Base-by-base conservation (phyloP, 2,888 invertebrate genomes). In the Lagria hirta region DNA sequence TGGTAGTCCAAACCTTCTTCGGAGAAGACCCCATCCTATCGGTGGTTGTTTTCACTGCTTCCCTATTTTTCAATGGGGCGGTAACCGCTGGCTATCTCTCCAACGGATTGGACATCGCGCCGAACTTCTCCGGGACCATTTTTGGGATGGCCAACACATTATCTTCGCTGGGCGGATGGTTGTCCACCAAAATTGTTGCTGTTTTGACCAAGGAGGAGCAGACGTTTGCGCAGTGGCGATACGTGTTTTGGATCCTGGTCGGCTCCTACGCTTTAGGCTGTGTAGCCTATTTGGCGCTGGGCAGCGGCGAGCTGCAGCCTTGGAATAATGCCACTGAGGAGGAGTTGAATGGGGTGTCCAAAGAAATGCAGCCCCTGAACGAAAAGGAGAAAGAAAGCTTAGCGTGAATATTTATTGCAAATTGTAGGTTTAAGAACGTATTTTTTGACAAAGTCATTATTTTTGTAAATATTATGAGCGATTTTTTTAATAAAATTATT, bases 71-170 rank as follows among this genome's bases (percentile, higher is more conserved):
- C 60, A 90, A 90, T 69, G 92, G 92, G 11, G 88, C 85, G 0
- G 88, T 90, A 8, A 88, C 89, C 0, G 88, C 87, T 5, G 91
- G 91, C 0, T 91, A 90, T 68, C 77, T 90, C 15, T 86, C 89
- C 49, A 91, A 91, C 63, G 89, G 88, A 6, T 73, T 92, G 13
- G 91, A 92, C 60, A 89, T 92, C 57, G 90, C 91, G 2, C 91
- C 91, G 1, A 89, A 90, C 68, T 92, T 88, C 65, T 88, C 89
- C 42, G 88, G 92, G 1, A 91, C 91, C 1, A 89, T 92, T 50
- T 90, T 91, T 68, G 91, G 91, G 21, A 74, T 92, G 75, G 89
- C 90, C n/a, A 91, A 91, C 63, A 88, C 89, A 0, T 70, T 90
- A 38, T 88, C 89, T 0, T 90, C 90, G 0, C 75, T 88, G 34